A percentile compares a stretch with the other conserved stretches of the same genome.
Conservation (phyloP, 2,113 vertebrate genomes). For the Syrrhaptes paradoxus region DNA sequence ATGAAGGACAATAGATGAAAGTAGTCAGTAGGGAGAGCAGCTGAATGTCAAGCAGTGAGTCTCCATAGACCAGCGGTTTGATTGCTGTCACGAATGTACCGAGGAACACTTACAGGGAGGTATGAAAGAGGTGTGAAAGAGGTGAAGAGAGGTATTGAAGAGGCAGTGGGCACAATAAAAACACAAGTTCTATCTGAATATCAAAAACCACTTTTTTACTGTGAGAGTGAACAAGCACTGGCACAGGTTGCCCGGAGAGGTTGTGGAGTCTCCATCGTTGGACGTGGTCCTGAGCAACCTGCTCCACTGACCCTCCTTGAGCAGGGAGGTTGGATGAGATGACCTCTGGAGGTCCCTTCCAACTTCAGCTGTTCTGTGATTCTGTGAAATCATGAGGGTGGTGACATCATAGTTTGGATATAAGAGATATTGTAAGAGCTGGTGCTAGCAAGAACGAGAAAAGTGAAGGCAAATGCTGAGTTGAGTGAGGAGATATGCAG, state of each 20-base stretch:
- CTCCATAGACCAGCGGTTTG: not conserved
- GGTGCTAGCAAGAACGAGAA: not conserved
- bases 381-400: not conserved
- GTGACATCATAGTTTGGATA: not conserved
- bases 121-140: not conserved
- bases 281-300: not conserved
- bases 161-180: not conserved
- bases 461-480: not conserved
- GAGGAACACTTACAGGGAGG: not conserved
- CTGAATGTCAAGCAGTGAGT: not conserved
- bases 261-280: not conserved
- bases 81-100: not conserved
- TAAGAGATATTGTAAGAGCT: not conserved
- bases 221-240: not conserved
- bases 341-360: not conserved
- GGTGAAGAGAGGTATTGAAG: not conserved
- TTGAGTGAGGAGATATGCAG: not conserved
- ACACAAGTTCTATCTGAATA: fast-evolving
- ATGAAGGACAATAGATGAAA: not conserved
- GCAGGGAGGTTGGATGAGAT: not conserved
- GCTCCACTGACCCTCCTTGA: not conserved
- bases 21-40: not conserved
- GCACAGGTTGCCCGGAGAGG: not conserved
- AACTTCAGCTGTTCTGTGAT: not conserved
- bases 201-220: not conserved